Percentiles rank a stretch among this genome's conserved stretches.
Evolutionary conservation across 2,888 invertebrate genomes (phyloP).

Genomic region (Steinernema hermaphroditum): DNA sequence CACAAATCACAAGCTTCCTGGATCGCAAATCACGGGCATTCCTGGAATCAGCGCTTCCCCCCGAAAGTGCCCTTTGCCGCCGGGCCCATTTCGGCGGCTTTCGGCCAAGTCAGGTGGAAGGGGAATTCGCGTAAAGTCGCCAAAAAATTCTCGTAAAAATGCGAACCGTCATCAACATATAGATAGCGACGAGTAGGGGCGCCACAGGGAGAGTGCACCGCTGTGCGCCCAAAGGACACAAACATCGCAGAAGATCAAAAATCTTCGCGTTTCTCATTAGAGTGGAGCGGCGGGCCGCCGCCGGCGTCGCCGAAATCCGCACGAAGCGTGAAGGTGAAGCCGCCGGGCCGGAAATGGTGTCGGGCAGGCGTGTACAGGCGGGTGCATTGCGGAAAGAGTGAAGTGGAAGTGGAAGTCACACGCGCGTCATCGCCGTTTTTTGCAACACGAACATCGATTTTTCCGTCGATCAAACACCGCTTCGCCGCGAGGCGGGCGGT

Average conservation of each 20-base stretch:
- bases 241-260: constrained; percentile 26
- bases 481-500: not conserved
- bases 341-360: too few species aligned
- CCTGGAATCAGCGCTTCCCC: too few species aligned
- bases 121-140: too few species aligned
- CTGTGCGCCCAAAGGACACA: constrained; percentile 20
- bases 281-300: not conserved
- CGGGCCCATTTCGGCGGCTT: too few species aligned
- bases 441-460: constrained; percentile 26
- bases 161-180: too few species aligned
- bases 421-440: constrained; percentile 15
- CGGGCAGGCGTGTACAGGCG: not conserved
- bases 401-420: not conserved
- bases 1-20: too few species aligned
- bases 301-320: not conserved
- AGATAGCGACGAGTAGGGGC: too few species aligned
- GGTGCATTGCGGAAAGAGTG: not conserved
- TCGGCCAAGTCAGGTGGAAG: too few species aligned
- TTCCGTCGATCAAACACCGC: constrained; percentile 26
- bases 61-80: too few species aligned
- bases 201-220: not conserved
- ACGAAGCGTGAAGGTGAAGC: not conserved
- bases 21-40: too few species aligned
- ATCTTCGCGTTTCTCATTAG: not conserved
- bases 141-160: too few species aligned